Evolutionary conservation across 2,113 vertebrate genomes (phyloP).

Genomic region (Sisor rabdophorus): DNA sequence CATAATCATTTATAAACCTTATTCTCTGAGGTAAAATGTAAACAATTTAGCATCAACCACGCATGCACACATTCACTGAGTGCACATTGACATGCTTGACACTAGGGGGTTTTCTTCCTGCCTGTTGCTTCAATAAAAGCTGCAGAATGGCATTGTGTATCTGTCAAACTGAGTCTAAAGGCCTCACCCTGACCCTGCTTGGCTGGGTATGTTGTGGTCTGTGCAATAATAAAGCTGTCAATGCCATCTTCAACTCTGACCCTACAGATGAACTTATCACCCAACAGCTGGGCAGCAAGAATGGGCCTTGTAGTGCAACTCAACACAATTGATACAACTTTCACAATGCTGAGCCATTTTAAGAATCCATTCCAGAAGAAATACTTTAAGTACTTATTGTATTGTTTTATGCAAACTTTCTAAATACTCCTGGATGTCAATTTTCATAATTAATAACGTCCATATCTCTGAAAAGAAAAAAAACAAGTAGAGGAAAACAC

Average conservation of each 20-base stretch:
- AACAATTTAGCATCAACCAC: neutral
- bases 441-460: neutral
- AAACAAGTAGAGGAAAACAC: neutral
- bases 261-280: constrained; percentile 28
- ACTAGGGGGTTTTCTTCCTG: constrained; percentile 15
- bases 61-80: neutral
- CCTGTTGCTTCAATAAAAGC: constrained; percentile 45
- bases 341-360: neutral
- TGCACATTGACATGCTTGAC: constrained; percentile 17
- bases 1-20: too few species aligned
- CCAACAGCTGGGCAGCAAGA: constrained; percentile 19
- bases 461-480: neutral
- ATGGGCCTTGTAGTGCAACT: neutral
- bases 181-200: constrained; percentile 42
- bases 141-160: constrained; percentile 40
- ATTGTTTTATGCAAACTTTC: neutral
- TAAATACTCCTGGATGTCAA: neutral
- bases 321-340: neutral
- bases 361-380: neutral
- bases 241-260: constrained; percentile 42
- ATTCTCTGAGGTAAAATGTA: neutral
- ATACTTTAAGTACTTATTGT: neutral
- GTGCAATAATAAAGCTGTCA: constrained; percentile 42
- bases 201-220: constrained; percentile 17
- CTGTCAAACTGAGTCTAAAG: constrained; percentile 42